phyloP scores from a whole-genome alignment of 2,113 vertebrate genomes.

The Oreotrochilus melanogaster region DNA sequence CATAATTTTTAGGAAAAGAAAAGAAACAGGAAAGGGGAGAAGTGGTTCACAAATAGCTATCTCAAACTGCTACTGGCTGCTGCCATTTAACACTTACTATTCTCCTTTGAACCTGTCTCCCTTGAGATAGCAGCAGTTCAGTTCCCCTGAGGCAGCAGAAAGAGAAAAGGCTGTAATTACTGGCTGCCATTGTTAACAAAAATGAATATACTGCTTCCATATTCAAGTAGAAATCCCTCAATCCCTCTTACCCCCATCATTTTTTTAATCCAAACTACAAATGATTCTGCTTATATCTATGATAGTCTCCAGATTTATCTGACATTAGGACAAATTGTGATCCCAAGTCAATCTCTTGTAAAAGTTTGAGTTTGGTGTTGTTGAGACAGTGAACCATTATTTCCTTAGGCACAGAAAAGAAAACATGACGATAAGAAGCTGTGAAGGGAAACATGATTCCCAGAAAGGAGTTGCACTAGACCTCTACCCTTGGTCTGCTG shows the following conservation, averaged over 20 bases:
- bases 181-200: not conserved
- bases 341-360: not conserved
- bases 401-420: not conserved
- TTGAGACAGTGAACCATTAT: not conserved
- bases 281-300: not conserved
- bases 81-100: too few relatives aligned
- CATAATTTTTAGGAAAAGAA: not conserved
- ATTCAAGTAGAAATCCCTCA: not conserved
- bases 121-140: not conserved
- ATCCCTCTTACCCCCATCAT: not conserved
- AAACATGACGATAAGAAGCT: not conserved
- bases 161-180: conserved; percentile 32
- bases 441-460: not conserved
- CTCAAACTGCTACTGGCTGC: too few relatives aligned
- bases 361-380: not conserved
- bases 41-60: not conserved
- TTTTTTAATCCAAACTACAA: not conserved
- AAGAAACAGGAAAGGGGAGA: not conserved
- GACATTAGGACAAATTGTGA: not conserved
- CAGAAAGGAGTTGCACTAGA: not conserved
- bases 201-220: conserved; percentile 19
- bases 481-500: not conserved
- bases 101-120: not conserved
- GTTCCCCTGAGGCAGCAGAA: not conserved
- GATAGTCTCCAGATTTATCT: not conserved